A percentile compares a stretch with the other conserved stretches of the same genome.
These are phyloP conservation scores for honey bee (Apis mellifera) DNA, from an alignment of 1,140 invertebrate genomes.

Conservation along the genomic window Amel_HAv3.1 CM009944.2:4414501-4415000, in stretches of 20 bases:
- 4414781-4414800: background rate
- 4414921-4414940: no score
- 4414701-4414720: background rate
- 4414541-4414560: conserved; percentile 26
- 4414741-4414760: no score
- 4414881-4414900: conserved; percentile 79
- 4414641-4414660: no score
- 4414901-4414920: conserved; percentile 16
- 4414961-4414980: background rate
- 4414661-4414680: background rate
- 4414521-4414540: conserved; percentile 6
- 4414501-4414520: background rate
- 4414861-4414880: conserved; percentile 71
- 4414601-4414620: background rate
- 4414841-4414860: conserved; percentile 43
- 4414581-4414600: background rate
- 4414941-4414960: background rate
- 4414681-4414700: background rate
- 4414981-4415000: no score
- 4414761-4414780: background rate
- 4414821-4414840: conserved; percentile 73
- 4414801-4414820: conserved; percentile 65
- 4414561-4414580: background rate
- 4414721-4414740: background rate
- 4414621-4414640: background rate